Base-by-base conservation (phyloP, 2,113 vertebrate genomes). In the Dolichotis patagonum region DNA sequence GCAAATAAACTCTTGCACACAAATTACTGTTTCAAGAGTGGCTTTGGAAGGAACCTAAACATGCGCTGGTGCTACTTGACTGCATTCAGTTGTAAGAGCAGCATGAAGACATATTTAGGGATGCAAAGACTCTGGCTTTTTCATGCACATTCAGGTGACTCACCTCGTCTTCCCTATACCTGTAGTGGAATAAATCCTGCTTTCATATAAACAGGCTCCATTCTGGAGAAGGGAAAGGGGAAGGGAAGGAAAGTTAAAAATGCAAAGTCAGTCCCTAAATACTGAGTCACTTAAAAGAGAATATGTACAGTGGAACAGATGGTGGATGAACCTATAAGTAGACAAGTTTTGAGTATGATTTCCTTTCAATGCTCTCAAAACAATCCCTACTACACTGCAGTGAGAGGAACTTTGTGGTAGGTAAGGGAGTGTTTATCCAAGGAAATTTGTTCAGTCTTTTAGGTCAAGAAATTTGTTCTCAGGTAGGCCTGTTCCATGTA, bases 301-400 rank as follows among this genome's bases (percentile, higher is more conserved):
- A 2, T 16, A 12, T n/a, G 54, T 8, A 58, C 52, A 54, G 28
- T 19, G 49, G 65, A 84, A 88, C 19, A 65, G 82, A 84, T 6
- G 35, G 28, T 54, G 38, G 38, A 41, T 32, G 49, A 63, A 56
- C 28, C 3, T 56, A 9, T 30, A 83, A 62, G 32, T 11, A 65
- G 90, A 54, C 43, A 80, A 71, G 24, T n/a, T 73, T 20, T 63
- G 30, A n/a, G 35, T 54, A 69, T 92, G 20, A 0, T 41, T 94
- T 89, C 30, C 88, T 43, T 20, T 96, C 7, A 46, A 3, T 3
- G 62, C 41, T 92, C 43, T 46, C 56, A 46, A 8, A 80, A 65
- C 58, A 78, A 41, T 16, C 0, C 3, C 19, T 3, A 5, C 54
- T 16, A 12, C 13, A 20, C 20, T 9, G 0, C 13, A 14, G 3